Evolutionary conservation across 2,113 vertebrate species (phyloP).

Genomic region (Syngnathus typhle): DNA sequence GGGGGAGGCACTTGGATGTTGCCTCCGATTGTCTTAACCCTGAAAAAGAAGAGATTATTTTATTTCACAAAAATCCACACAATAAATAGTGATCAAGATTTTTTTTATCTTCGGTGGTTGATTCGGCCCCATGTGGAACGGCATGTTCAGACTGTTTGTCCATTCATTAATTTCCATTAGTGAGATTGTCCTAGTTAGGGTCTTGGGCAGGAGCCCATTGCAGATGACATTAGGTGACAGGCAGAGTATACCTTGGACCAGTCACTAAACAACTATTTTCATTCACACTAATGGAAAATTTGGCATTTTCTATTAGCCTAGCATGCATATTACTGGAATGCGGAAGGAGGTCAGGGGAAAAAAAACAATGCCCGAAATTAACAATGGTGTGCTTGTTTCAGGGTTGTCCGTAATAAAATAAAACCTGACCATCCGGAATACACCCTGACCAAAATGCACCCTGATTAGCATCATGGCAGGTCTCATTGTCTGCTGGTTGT

Average conservation of each 20-base stretch:
- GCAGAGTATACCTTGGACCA: no score
- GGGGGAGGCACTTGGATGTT: conserved; percentile 76
- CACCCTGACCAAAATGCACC: not conserved
- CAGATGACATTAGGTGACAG: no score
- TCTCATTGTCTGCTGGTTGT: conserved; percentile 73
- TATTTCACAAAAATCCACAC: no score
- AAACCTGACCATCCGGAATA: no score
- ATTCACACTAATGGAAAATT: not conserved
- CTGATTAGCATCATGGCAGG: conserved; percentile 66
- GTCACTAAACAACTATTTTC: no score
- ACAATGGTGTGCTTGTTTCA: conserved; percentile 30
- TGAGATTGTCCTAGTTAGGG: no score
- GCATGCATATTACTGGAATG: no score
- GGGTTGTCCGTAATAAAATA: conserved; percentile 6
- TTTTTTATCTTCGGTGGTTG: no score
- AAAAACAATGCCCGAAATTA: not conserved
- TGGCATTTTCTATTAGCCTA: not conserved
- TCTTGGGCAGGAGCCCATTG: no score
- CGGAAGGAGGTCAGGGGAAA: no score
- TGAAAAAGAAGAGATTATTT: conserved; percentile 42
- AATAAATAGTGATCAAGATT: no score
- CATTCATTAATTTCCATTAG: no score
- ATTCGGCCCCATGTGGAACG: not conserved
- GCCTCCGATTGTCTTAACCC: conserved; percentile 75
- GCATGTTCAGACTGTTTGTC: not conserved